Conservation (phyloP, 1,140 invertebrate species). For the Solenopsis invicta region DNA sequence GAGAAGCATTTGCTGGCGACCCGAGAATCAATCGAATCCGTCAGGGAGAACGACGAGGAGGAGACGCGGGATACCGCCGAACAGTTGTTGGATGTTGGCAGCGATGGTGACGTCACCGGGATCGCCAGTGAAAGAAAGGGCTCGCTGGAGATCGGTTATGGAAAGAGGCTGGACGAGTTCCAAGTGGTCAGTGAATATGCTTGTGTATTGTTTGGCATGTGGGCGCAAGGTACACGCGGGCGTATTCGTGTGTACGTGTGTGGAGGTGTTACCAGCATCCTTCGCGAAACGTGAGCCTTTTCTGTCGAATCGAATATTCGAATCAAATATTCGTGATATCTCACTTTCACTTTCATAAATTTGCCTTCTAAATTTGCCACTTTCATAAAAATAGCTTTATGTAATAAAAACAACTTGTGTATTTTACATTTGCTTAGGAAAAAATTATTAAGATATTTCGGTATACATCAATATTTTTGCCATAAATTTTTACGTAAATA, state of each 20-base stretch:
- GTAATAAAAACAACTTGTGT: neutral
- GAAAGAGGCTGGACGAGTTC: constrained; percentile 78
- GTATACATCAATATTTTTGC: neutral
- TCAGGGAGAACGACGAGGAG: constrained; percentile 52
- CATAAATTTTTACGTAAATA: neutral
- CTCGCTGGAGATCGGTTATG: constrained; percentile 50
- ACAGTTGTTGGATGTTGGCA: constrained; percentile 58
- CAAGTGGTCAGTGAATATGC: constrained; percentile 76
- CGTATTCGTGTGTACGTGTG: neutral
- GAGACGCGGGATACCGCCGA: constrained; percentile 62
- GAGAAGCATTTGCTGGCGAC: constrained; percentile 46
- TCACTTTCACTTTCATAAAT: constrained; percentile 16
- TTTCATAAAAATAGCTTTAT: neutral
- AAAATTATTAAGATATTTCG: neutral
- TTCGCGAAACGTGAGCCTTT: constrained; percentile 42
- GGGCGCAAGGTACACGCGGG: neutral
- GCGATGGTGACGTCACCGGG: constrained; percentile 62
- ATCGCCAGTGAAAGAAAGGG: constrained; percentile 41
- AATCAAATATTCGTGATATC: constrained; percentile 1
- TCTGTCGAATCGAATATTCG: neutral
- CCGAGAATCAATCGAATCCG: constrained; percentile 28
- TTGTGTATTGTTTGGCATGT: constrained; percentile 19
- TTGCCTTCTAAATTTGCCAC: no score
- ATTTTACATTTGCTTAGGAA: neutral
- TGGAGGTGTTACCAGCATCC: constrained; percentile 14